Base-by-base conservation (phyloP, 2,888 invertebrate genomes). In the Maniola hyperantus region DNA sequence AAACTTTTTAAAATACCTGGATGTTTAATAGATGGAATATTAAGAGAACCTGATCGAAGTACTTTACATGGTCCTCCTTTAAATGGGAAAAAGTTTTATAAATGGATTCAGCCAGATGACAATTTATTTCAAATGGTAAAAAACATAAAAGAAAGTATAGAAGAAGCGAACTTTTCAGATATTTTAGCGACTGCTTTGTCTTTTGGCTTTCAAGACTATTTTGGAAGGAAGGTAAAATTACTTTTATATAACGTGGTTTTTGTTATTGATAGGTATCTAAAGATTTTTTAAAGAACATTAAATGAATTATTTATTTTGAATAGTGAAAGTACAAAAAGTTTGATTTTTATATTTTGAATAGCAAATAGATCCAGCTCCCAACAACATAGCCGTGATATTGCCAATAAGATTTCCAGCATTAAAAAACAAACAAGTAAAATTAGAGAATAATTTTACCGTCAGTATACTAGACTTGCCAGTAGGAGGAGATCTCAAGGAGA, bases 391-490 rank as follows among this genome's bases (percentile, higher is more conserved):
- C 64, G 82, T 85, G 51, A 79, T 87, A 50, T 72, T 86, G 59
- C 85, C 87, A 54, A 76, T 84, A 55, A 81, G 83, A 74, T 79
- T 84, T 65, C 77, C 82, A 20, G 75, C 78, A 55, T 18, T 73
- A 51, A 66, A 68, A 42, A 66, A 74, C 53, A 70, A 73, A 46
- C 72, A 72, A 53, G 71, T 82, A 39, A 77, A 75, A 42, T 71
- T 93, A 48, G 81, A 85, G 64, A 93, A 93, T 72, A 84, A 87
- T 69, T 93, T 93, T 73, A 91, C 92, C 7, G 90, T 93, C 10
- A 91, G 90, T 2, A 80, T 93, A 67, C 72, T 93, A 61, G 85
- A 89, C 65, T 77, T 93, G 0, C 92, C 93, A 6, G 77, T 93
- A 8, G 79, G 77, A 18, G 72, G 70, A 39, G 68, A 73, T 53